A percentile compares a stretch with the other conserved stretches of the same genome.
Conservation (phyloP, 2,888 invertebrate genomes). For the Ormyrus labotus region DNA sequence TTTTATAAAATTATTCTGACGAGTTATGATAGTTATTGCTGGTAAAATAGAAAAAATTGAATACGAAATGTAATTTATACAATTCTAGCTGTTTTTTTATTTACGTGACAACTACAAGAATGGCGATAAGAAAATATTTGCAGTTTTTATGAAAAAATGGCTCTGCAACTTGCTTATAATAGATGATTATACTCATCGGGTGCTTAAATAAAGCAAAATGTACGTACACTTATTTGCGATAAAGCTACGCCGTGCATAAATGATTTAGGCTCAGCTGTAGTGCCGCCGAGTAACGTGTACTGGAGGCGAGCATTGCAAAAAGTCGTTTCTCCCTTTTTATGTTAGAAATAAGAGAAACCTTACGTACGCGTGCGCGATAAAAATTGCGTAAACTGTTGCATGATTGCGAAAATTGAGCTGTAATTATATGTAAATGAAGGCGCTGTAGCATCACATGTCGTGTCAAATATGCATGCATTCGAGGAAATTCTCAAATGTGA, state of each 20-base stretch:
- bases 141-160: no score
- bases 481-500: not conserved
- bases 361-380: not conserved
- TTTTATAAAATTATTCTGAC: no score
- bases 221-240: not conserved
- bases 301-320: not conserved
- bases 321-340: not conserved
- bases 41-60: no score
- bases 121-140: no score
- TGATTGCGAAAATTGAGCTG: slow-evolving; percentile 16
- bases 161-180: no score
- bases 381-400: slow-evolving; percentile 27
- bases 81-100: no score
- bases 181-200: no score
- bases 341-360: not conserved
- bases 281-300: not conserved
- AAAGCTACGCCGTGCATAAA: not conserved
- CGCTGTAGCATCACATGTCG: slow-evolving; percentile 11
- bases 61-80: no score
- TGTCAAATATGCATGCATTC: slow-evolving; percentile 32
- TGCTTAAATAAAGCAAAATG: not conserved
- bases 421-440: slow-evolving; percentile 18
- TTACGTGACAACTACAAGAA: no score
- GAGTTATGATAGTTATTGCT: no score
- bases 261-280: not conserved